Percentiles rank a stretch among this genome's conserved stretches.
phyloP scores from a whole-genome alignment of 2,797 vertebrate species.

The Malurus splendens region DNA sequence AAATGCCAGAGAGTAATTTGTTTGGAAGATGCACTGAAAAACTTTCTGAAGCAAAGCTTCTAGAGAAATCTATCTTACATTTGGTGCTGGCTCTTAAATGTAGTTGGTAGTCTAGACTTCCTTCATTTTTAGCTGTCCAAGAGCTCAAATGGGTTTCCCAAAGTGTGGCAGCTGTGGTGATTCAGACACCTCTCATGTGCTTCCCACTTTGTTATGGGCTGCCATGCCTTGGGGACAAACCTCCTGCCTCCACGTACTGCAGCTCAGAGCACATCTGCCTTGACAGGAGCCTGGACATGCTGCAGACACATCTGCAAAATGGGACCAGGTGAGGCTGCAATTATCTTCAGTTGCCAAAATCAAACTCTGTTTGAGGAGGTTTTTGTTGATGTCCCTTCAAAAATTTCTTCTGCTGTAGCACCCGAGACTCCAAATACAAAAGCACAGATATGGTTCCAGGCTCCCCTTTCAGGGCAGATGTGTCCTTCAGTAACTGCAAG shows the following conservation, averaged over 20 bases:
- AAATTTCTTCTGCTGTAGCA: background rate
- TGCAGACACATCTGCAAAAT: background rate
- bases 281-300: background rate
- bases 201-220: background rate
- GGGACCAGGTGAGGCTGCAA: background rate
- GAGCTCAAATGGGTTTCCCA: background rate
- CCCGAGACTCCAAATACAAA: background rate
- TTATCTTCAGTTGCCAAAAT: background rate
- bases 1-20: background rate
- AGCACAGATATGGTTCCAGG: background rate
- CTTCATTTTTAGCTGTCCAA: background rate
- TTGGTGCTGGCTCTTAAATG: background rate
- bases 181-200: background rate
- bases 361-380: background rate
- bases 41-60: background rate
- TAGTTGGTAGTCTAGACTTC: background rate
- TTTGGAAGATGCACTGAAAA: background rate
- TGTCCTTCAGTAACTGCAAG: background rate
- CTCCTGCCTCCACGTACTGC: background rate
- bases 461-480: background rate
- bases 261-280: background rate
- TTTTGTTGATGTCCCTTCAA: background rate
- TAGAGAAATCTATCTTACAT: background rate
- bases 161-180: background rate
- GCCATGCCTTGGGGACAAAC: background rate